phyloP scores from a whole-genome alignment of 2,113 vertebrate genomes.

The Mesocricetus auratus region DNA sequence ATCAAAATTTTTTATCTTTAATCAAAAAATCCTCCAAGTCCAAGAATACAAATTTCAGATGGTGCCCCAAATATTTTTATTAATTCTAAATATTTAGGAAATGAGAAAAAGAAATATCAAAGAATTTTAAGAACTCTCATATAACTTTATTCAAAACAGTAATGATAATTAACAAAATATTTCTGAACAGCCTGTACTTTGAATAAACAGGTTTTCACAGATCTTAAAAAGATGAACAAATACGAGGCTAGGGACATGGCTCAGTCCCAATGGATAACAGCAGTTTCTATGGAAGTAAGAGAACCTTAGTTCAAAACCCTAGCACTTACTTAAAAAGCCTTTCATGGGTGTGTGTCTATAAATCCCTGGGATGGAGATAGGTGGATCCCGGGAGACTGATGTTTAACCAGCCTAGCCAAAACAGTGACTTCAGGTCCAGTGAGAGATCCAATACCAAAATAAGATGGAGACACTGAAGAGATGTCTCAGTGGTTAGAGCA shows the following conservation, averaged over 20 bases:
- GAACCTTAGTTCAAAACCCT: background rate
- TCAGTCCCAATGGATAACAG: background rate
- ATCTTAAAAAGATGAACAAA: background rate
- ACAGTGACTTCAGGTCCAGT: background rate
- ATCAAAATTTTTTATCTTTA: background rate
- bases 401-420: background rate
- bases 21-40: background rate
- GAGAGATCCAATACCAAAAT: background rate
- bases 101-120: background rate
- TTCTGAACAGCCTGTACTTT: background rate
- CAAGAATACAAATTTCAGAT: background rate
- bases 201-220: background rate
- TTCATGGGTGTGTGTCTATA: background rate
- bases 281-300: background rate
- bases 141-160: background rate
- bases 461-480: background rate
- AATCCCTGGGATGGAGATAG: background rate
- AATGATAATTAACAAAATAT: background rate
- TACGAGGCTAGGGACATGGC: background rate
- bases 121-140: background rate
- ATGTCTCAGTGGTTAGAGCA: no score
- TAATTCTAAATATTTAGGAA: background rate
- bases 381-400: background rate
- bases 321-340: background rate
- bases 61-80: background rate